Evolutionary conservation across 2,113 vertebrate species (phyloP).

Genomic region (Heptranchias perlo): DNA sequence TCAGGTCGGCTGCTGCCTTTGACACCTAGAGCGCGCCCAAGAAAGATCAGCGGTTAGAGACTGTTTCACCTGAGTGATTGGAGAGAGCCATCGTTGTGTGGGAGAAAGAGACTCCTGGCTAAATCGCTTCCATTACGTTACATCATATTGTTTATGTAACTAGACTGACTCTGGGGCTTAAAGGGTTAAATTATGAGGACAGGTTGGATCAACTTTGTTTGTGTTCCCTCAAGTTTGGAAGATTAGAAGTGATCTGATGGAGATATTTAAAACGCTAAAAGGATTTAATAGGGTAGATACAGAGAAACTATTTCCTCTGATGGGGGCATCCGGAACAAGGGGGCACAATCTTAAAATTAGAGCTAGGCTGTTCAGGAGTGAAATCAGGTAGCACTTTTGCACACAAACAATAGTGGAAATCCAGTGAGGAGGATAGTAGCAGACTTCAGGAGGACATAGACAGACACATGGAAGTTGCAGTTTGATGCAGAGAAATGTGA

Average conservation of each 20-base stretch:
- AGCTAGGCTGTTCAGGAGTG: background rate
- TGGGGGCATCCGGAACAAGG: background rate
- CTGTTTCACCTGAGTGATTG: conserved; percentile 40
- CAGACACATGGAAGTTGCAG: background rate
- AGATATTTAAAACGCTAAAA: background rate
- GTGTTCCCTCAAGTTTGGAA: background rate
- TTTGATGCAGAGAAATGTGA: background rate
- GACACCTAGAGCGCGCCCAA: conserved; percentile 69
- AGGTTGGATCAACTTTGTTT: background rate
- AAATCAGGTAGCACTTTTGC: background rate
- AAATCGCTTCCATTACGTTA: background rate
- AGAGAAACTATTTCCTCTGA: background rate
- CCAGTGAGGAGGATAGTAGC: background rate
- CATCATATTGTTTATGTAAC: background rate
- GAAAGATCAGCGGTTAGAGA: conserved; percentile 43
- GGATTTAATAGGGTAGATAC: background rate
- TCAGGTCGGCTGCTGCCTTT: conserved; percentile 90
- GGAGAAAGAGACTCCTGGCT: background rate
- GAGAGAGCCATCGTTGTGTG: too few species aligned
- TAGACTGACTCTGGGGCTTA: background rate
- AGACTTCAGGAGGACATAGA: background rate
- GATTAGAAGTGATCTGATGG: background rate
- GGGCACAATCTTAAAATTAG: background rate
- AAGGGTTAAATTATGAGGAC: background rate
- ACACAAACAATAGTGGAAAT: background rate